A percentile compares a stretch with the other conserved stretches of the same genome.
Evolutionary conservation across 2,888 invertebrate genomes (phyloP).

Genomic region (Drosophila macrospina): DNA sequence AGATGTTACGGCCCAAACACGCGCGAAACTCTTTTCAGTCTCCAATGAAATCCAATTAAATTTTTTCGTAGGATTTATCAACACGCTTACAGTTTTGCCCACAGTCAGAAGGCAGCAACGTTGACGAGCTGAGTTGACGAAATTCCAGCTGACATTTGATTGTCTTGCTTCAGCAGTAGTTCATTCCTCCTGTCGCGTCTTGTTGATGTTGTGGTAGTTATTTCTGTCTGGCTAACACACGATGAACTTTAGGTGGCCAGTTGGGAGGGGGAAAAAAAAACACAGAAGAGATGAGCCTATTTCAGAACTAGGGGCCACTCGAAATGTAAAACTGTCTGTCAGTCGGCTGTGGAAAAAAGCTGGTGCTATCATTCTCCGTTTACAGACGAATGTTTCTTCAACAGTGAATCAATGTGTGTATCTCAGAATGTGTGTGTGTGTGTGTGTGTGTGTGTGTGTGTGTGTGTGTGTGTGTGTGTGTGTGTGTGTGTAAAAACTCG

Average conservation of each 20-base stretch:
- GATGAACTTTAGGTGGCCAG: slow-evolving; percentile 66
- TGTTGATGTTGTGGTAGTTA: slow-evolving; percentile 29
- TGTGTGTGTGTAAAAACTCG: slow-evolving; percentile 25
- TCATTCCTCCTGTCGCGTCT: slow-evolving; percentile 15
- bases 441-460: no score
- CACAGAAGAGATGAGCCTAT: slow-evolving; percentile 5
- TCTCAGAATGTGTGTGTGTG: no score
- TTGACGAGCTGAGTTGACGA: slow-evolving; percentile 54
- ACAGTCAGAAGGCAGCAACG: background rate
- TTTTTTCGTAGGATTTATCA: slow-evolving; percentile 70
- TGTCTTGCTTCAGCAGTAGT: slow-evolving; percentile 57
- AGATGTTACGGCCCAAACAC: slow-evolving; percentile 5
- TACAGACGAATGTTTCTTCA: slow-evolving; percentile 56
- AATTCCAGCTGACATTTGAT: slow-evolving; percentile 73
- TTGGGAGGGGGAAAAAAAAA: slow-evolving; percentile 2
- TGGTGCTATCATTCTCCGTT: slow-evolving; percentile 61
- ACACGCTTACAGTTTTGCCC: slow-evolving; percentile 55
- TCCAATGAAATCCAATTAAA: slow-evolving; percentile 74
- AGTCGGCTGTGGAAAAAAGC: slow-evolving; percentile 28
- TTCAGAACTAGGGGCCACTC: slow-evolving; percentile 41
- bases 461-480: no score
- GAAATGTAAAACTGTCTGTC: slow-evolving; percentile 61
- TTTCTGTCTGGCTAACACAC: slow-evolving; percentile 49
- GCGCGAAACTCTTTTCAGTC: slow-evolving; percentile 15
- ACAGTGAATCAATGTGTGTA: slow-evolving; percentile 37